Evolutionary conservation across 2,113 vertebrate species (phyloP).

Genomic region (Centropus unirufus): DNA sequence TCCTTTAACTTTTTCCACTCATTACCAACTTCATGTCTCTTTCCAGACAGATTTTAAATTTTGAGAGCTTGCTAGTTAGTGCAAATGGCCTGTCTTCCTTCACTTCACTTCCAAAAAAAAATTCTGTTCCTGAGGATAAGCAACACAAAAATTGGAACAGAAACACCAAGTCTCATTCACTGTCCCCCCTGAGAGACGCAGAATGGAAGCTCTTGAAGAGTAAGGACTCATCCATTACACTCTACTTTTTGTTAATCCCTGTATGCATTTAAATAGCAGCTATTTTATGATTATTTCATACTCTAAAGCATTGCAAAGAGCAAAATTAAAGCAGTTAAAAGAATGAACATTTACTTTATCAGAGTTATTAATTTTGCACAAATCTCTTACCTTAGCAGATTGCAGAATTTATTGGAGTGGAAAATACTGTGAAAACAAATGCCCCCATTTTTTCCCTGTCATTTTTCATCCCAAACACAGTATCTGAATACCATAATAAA

Average conservation of each 20-base stretch:
- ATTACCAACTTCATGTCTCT: not conserved
- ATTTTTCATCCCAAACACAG: not conserved
- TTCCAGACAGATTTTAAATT: not conserved
- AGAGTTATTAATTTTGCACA: not conserved
- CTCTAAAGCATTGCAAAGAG: not conserved
- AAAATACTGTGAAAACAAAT: not conserved
- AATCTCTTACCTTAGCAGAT: not conserved
- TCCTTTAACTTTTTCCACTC: not conserved
- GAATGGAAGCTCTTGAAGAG: not conserved
- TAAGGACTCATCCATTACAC: not conserved
- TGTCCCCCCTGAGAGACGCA: not conserved
- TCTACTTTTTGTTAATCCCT: not conserved
- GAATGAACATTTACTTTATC: not conserved
- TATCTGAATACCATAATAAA: not conserved
- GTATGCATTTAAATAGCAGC: not conserved
- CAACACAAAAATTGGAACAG: not conserved
- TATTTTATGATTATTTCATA: not conserved
- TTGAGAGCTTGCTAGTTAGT: not conserved
- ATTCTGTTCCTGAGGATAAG: not conserved
- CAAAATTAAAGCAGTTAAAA: constrained; percentile 22
- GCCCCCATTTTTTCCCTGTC: not conserved
- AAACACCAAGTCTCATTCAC: not conserved
- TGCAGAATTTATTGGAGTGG: not conserved
- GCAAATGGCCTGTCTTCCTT: not conserved
- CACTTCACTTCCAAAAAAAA: not conserved